Evolutionary conservation across 2,797 vertebrate genomes (phyloP).

Genomic region (Telmatherina bonti): DNA sequence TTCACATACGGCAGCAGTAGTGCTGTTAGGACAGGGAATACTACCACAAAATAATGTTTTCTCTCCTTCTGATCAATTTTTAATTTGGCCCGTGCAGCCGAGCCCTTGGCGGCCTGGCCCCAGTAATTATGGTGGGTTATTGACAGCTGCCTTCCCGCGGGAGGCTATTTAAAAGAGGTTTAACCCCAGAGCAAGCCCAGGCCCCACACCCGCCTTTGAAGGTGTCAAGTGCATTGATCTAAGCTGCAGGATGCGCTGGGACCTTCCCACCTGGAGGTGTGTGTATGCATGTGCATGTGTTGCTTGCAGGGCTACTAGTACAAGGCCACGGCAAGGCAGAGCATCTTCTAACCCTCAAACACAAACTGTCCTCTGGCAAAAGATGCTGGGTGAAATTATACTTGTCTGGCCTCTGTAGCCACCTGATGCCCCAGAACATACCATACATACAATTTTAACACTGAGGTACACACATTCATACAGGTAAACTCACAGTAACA

Average conservation of each 20-base stretch:
- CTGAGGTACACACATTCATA: slow-evolving; percentile 30
- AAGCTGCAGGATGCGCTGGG: slow-evolving; percentile 88
- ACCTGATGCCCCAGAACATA: slow-evolving; percentile 69
- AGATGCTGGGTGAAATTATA: slow-evolving; percentile 58
- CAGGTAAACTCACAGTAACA: slow-evolving; percentile 57
- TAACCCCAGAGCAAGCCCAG: slow-evolving; percentile 91
- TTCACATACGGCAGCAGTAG: slow-evolving; percentile 68
- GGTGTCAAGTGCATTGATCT: slow-evolving; percentile 93
- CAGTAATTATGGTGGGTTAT: slow-evolving; percentile 93
- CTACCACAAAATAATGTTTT: slow-evolving; percentile 85
- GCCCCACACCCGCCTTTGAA: slow-evolving; percentile 88
- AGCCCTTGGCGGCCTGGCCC: slow-evolving; percentile 82
- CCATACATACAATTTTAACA: slow-evolving; percentile 43
- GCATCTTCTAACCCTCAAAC: slow-evolving; percentile 67
- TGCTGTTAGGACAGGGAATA: slow-evolving; percentile 80
- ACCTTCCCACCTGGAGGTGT: slow-evolving; percentile 86
- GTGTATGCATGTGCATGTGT: slow-evolving; percentile 57
- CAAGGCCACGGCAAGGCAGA: slow-evolving; percentile 74
- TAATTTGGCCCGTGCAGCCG: slow-evolving; percentile 83
- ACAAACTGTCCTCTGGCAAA: slow-evolving; percentile 78
- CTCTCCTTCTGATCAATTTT: slow-evolving; percentile 87
- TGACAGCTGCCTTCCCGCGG: slow-evolving; percentile 90
- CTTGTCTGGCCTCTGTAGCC: slow-evolving; percentile 63
- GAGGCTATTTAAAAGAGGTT: slow-evolving; percentile 94
- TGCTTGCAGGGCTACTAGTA: slow-evolving; percentile 81